phyloP scores from a whole-genome alignment of 2,888 invertebrate genomes.

The Cetonia aurata region DNA sequence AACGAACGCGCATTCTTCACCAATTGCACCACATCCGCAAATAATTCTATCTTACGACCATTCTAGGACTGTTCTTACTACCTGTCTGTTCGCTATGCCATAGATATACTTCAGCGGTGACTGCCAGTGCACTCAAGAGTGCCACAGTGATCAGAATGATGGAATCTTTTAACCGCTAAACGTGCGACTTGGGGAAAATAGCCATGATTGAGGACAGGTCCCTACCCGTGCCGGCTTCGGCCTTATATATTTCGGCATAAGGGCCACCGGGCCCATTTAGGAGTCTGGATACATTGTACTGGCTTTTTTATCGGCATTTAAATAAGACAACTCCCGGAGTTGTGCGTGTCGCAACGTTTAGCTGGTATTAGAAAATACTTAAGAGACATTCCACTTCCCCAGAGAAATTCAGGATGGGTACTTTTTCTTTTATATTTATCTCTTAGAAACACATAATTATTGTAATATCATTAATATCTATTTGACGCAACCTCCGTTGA shows the following conservation, averaged over 20 bases:
- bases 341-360: slow-evolving; percentile 30
- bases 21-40: slow-evolving; percentile 42
- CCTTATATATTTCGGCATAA: slow-evolving; percentile 49
- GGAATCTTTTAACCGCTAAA: slow-evolving; percentile 69
- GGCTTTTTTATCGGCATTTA: slow-evolving; percentile 67
- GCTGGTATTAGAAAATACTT: slow-evolving; percentile 28
- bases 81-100: slow-evolving; percentile 62
- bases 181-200: slow-evolving; percentile 67
- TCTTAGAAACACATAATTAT: no score
- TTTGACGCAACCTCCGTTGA: no score
- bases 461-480: no score
- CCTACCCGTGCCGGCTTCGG: slow-evolving; percentile 46
- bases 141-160: slow-evolving; percentile 68
- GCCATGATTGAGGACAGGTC: slow-evolving; percentile 66
- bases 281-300: slow-evolving; percentile 65
- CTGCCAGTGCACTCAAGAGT: slow-evolving; percentile 66
- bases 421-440: no score
- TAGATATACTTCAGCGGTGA: slow-evolving; percentile 65
- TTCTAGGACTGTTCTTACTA: slow-evolving; percentile 36
- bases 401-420: no score
- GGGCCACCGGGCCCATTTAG: slow-evolving; percentile 12
- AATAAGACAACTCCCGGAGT: slow-evolving; percentile 65
- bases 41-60: slow-evolving; percentile 30
- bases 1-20: neutral
- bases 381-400: neutral